phyloP scores from a whole-genome alignment of 2,113 vertebrate genomes.

The Apaloderma vittatum region DNA sequence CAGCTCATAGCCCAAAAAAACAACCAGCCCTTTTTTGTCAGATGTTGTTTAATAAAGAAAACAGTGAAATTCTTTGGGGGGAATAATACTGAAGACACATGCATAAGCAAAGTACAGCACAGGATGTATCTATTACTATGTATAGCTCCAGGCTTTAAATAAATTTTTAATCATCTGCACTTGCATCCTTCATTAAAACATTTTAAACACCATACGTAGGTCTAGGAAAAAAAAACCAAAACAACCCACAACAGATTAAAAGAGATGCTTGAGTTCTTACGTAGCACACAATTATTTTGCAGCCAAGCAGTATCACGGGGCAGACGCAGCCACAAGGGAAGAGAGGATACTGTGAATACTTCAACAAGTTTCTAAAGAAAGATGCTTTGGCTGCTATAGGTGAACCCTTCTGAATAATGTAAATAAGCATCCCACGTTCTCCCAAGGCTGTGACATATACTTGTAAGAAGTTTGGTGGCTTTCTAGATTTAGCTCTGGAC shows the following conservation, averaged over 20 bases:
- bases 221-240: neutral
- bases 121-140: neutral
- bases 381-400: neutral
- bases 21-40: neutral
- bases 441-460: constrained; percentile 9
- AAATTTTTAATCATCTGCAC: neutral
- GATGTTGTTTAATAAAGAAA: neutral
- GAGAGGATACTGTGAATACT: neutral
- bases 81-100: neutral
- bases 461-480: neutral
- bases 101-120: neutral
- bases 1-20: neutral
- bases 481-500: constrained; percentile 66
- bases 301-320: neutral
- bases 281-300: neutral
- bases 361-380: neutral
- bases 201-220: neutral
- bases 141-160: neutral
- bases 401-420: constrained; percentile 7
- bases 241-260: neutral
- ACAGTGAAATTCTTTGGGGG: neutral
- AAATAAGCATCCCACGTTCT: neutral
- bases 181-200: neutral
- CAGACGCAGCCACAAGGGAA: neutral
- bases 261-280: neutral